Conservation (phyloP, 2,113 vertebrate species). For the Balaenoptera acutorostrata region DNA sequence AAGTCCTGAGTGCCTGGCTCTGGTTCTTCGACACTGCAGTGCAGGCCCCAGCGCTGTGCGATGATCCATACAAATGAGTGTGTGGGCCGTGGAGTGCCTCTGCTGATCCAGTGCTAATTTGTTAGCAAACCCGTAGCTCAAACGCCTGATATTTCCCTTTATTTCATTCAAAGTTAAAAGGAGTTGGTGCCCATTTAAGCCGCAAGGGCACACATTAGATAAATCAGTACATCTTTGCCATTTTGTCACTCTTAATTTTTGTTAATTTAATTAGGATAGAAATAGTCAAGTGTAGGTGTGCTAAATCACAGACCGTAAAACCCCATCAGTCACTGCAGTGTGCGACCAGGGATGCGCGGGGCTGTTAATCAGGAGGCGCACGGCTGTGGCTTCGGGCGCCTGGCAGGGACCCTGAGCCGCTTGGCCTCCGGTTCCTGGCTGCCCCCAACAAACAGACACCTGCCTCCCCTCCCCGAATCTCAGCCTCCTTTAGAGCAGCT, state of each 20-base stretch:
- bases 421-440: neutral
- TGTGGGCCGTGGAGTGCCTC: neutral
- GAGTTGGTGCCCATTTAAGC: neutral
- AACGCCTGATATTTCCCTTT: neutral
- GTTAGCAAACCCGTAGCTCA: neutral
- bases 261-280: conserved; percentile 57
- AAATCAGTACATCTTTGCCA: neutral
- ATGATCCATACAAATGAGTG: rapidly evolving
- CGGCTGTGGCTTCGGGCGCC: neutral
- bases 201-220: neutral
- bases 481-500: neutral
- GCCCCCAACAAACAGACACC: too few species aligned
- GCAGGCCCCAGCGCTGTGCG: neutral
- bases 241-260: conserved; percentile 40
- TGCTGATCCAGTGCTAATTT: neutral
- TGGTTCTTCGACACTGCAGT: rapidly evolving
- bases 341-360: rapidly evolving
- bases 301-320: neutral
- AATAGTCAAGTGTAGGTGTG: neutral
- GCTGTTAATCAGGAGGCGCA: neutral
- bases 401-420: neutral
- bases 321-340: neutral
- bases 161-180: neutral
- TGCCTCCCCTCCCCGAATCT: neutral
- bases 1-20: neutral